These are phyloP conservation scores for Pentalonia nigronervosa DNA, from an alignment of 1,140 invertebrate species.

Conservation along the genomic window DNA sequence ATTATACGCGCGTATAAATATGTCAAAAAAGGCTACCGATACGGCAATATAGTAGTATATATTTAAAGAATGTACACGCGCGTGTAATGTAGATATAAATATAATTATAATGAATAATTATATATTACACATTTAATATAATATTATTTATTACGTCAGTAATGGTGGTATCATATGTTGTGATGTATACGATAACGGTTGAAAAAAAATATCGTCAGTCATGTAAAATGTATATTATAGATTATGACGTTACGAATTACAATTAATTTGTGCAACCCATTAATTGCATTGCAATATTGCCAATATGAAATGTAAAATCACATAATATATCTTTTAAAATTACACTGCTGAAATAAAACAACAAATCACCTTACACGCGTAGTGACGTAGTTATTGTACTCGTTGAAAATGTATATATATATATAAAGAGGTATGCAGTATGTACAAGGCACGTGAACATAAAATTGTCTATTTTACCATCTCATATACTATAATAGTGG, in stretches of 20 bases:
- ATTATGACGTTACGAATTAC: neutral
- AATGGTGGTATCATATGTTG: neutral
- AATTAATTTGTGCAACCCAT: constrained; percentile 13
- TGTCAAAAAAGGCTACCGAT: neutral
- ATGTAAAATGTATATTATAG: neutral
- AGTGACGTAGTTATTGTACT: neutral
- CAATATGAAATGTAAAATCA: neutral
- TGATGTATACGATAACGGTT: neutral
- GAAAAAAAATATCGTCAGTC: neutral
- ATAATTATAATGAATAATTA: constrained; percentile 31
- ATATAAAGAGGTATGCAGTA: neutral
- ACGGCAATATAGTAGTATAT: neutral
- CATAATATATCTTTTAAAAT: constrained; percentile 18
- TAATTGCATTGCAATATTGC: neutral
- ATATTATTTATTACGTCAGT: constrained; percentile 18
- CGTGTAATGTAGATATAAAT: constrained; percentile 5
- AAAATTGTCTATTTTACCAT: neutral
- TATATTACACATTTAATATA: neutral
- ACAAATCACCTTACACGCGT: neutral
- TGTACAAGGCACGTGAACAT: neutral
- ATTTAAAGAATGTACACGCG: neutral
- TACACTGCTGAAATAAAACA: neutral
- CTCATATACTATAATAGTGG: neutral
- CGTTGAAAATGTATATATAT: neutral
- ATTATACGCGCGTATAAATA: neutral